Evolutionary conservation across 2,113 vertebrate genomes (phyloP), one percentile per base, ranked within the genome.

Genomic region (Potamarius usumacintae): DNA sequence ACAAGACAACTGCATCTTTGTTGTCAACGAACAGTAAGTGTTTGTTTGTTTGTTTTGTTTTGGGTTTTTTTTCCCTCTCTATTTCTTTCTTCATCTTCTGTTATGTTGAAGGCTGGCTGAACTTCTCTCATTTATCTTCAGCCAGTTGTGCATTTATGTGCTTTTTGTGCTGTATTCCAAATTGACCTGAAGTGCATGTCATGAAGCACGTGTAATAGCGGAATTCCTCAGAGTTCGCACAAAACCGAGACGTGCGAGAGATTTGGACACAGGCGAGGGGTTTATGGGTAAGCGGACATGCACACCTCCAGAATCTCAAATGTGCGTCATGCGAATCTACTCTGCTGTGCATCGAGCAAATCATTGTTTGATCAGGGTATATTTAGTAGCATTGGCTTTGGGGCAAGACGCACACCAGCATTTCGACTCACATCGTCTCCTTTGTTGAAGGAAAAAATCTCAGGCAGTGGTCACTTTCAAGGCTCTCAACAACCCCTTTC

Each of bases 1-100:
- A 0, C 98, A 99, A 92, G 98, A 99, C 94, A 99, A 99, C 91
- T 99, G 98, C 90, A 99, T 99, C 95, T 99, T 99, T 94, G 97
- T 99, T 55, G 94, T 99, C 93, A 99, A 96, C 92, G 98, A 99
- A 94, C 97, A 99, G 98, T 99, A 96, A 99, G 98, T 97, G 81
- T 88, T 92, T 94, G 34, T 42, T 42, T 42, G 30, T 34, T 34
- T 34, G 34, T 1, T 60, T 11, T 53, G 52, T 10, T 11, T 53
- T 17, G 15, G 18, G 15, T 22, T 53, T 11, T 53, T 11, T 53
- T 7, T 10, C 8, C 10, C 10, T 53, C 53, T 53, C 8, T 53
- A 0, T 53, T 11, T 53, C 53, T 53, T 53, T 7, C 52, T 53
- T 7, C 42, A 42, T 42, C 42, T 42, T 42, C 42, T 42, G 42